Conservation (phyloP, 1,140 invertebrate species). For the Zaprionus taronus region DNA sequence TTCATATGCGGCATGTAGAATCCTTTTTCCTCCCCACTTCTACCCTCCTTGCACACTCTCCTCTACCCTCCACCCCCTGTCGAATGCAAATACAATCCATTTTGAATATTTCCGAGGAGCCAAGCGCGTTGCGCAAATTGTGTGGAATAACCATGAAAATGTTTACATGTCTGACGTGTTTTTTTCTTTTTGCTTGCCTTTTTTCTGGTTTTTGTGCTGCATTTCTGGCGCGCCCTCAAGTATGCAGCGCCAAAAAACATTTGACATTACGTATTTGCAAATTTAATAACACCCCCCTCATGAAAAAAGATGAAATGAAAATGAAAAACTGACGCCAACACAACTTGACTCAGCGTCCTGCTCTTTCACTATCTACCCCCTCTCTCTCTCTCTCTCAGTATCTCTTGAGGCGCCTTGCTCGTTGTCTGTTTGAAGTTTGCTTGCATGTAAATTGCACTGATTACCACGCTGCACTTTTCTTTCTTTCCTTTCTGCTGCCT, state of each 20-base stretch:
- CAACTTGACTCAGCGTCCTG: slow-evolving; percentile 43
- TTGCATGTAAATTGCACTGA: slow-evolving; percentile 82
- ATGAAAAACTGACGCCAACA: slow-evolving; percentile 29
- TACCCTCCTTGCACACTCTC: slow-evolving; percentile 16
- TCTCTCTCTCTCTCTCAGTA: background rate
- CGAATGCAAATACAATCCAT: slow-evolving; percentile 69
- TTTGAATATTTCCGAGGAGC: slow-evolving; percentile 53
- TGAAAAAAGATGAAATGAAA: background rate
- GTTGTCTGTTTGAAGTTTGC: slow-evolving; percentile 77
- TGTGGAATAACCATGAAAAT: slow-evolving; percentile 76
- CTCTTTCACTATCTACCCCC: background rate
- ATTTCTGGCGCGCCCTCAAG: slow-evolving; percentile 45
- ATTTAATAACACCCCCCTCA: slow-evolving; percentile 61
- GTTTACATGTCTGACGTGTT: slow-evolving; percentile 57
- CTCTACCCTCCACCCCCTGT: too few species aligned
- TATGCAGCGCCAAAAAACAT: slow-evolving; percentile 56
- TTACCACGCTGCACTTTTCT: slow-evolving; percentile 76
- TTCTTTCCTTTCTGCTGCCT: slow-evolving; percentile 7
- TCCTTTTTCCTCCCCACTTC: slow-evolving; percentile 26
- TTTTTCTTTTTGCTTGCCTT: slow-evolving; percentile 16
- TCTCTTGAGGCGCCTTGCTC: slow-evolving; percentile 17
- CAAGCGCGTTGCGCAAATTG: slow-evolving; percentile 51
- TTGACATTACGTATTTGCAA: slow-evolving; percentile 67
- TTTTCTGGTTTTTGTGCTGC: slow-evolving; percentile 37
- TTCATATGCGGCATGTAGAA: slow-evolving; percentile 73